Evolutionary conservation across 2,797 vertebrate species (phyloP).

Genomic region (Cyprinella venusta): DNA sequence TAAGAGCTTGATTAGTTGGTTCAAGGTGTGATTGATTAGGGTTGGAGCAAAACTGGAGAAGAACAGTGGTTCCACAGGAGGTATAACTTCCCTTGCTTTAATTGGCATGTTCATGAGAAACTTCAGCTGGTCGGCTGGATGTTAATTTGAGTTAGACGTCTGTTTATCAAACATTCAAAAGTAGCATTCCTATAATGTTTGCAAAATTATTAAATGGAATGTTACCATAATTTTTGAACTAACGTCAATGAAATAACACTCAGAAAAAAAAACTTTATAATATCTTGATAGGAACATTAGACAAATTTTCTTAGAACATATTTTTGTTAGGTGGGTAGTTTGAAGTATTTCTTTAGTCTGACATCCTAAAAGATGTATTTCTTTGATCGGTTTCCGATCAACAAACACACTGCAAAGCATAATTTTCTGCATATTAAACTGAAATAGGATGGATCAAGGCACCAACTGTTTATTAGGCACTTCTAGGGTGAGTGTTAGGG

Average conservation of each 20-base stretch:
- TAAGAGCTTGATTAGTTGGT: background rate
- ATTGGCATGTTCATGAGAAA: background rate
- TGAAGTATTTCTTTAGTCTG: no score
- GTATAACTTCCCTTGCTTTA: background rate
- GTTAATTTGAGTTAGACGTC: background rate
- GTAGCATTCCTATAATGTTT: background rate
- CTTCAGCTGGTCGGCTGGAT: background rate
- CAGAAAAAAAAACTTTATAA: background rate
- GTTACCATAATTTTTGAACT: no score
- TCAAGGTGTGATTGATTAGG: background rate
- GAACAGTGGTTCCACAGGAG: background rate
- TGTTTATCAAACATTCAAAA: background rate
- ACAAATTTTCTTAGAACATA: background rate
- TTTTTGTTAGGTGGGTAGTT: background rate
- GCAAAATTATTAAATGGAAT: background rate
- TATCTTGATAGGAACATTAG: background rate
- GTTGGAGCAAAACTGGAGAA: background rate
- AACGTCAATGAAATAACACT: background rate
- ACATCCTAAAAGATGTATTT: no score
- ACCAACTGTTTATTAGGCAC: conserved; percentile 75
- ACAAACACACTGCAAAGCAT: background rate
- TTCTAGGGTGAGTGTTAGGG: conserved; percentile 69
- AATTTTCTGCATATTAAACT: background rate
- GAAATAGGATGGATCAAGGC: conserved; percentile 57
- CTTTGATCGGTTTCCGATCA: no score